Evolutionary conservation across 2,113 vertebrate genomes (phyloP).

Genomic region (Chionomys nivalis): DNA sequence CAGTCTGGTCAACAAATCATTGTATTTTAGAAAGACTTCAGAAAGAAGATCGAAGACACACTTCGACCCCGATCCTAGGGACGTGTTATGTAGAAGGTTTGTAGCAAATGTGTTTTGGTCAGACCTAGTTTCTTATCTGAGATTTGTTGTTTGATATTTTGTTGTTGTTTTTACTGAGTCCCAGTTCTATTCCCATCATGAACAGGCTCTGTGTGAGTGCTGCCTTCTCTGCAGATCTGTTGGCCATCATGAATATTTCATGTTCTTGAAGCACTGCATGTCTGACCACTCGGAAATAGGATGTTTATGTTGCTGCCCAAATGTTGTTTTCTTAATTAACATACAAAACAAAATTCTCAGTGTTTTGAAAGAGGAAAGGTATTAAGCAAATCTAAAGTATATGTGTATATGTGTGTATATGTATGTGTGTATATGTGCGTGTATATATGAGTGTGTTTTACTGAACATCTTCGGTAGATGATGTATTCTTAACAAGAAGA

Average conservation of each 20-base stretch:
- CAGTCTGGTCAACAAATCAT: neutral
- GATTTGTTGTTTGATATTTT: neutral
- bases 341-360: neutral
- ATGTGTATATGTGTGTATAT: neutral
- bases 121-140: neutral
- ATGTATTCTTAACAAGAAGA: neutral
- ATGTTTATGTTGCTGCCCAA: neutral
- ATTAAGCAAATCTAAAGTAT: neutral
- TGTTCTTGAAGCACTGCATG: neutral
- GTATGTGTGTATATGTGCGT: neutral
- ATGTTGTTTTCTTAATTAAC: neutral
- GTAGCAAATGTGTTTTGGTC: conserved; percentile 9
- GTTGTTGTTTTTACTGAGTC: neutral
- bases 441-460: neutral
- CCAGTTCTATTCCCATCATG: neutral
- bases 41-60: neutral
- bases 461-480: neutral
- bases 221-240: conserved; percentile 1
- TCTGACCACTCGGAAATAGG: neutral
- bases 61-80: neutral
- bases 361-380: neutral
- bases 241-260: neutral
- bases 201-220: neutral
- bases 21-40: neutral
- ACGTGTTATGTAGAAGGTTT: neutral